phyloP scores from a whole-genome alignment of 2,113 vertebrate species.

The Coracopsis vasa region DNA sequence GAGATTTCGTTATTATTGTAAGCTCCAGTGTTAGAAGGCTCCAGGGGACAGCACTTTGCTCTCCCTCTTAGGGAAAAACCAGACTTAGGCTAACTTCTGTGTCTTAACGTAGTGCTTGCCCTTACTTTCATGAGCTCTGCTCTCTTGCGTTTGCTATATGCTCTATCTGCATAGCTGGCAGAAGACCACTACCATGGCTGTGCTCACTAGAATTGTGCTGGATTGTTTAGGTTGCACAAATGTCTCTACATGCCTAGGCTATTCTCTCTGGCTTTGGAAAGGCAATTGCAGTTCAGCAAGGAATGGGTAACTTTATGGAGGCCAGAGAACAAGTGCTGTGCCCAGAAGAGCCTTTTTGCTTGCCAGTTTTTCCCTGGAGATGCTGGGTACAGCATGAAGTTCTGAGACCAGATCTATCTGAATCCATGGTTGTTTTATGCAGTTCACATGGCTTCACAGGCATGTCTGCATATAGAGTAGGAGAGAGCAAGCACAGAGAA shows the following conservation, averaged over 20 bases:
- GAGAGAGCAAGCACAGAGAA: neutral
- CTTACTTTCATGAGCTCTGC: neutral
- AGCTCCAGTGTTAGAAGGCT: constrained; percentile 10
- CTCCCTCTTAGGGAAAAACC: neutral
- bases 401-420: neutral
- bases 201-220: neutral
- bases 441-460: neutral
- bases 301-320: neutral
- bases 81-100: neutral
- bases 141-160: neutral
- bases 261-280: neutral
- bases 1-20: constrained; percentile 49
- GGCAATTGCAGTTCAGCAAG: neutral
- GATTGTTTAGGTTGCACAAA: neutral
- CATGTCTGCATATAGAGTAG: neutral
- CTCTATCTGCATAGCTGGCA: neutral
- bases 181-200: neutral
- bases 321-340: neutral
- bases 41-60: neutral
- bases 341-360: neutral
- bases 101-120: neutral
- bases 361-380: neutral
- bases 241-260: neutral
- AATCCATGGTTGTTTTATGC: neutral
- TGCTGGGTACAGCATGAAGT: accelerated